Evolutionary conservation across 2,113 vertebrate genomes (phyloP).

Genomic region (Ictidomys tridecemlineatus): DNA sequence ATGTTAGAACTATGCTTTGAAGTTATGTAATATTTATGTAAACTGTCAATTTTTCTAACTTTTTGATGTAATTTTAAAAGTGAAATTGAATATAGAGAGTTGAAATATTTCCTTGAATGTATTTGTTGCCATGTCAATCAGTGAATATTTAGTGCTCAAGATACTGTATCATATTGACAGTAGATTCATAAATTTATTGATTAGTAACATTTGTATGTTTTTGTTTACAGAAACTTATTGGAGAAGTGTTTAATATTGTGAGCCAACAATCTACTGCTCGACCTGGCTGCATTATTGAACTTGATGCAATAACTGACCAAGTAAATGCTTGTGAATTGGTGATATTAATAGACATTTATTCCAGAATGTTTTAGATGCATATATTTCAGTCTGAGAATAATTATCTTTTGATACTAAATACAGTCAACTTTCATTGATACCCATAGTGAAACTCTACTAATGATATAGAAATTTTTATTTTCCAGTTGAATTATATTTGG

Average conservation of each 20-base stretch:
- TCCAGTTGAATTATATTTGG: neutral
- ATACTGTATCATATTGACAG: neutral
- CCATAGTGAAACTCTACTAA: neutral
- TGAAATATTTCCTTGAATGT: constrained; percentile 53
- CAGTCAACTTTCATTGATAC: neutral
- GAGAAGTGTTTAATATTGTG: constrained; percentile 99
- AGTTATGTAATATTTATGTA: neutral
- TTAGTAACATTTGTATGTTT: constrained; percentile 70
- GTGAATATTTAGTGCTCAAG: constrained; percentile 39
- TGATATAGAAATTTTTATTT: constrained; percentile 2
- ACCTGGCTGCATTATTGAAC: constrained; percentile 98
- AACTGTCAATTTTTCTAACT: neutral
- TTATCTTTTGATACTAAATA: constrained; percentile 56
- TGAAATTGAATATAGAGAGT: constrained; percentile 44
- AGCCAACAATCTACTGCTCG: constrained; percentile 99
- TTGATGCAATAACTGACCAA: constrained; percentile 97
- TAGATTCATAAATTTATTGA: constrained; percentile 46
- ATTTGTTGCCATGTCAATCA: neutral
- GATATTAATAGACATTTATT: constrained; percentile 22
- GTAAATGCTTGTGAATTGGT: constrained; percentile 86
- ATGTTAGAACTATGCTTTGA: constrained; percentile 13
- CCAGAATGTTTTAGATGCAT: neutral
- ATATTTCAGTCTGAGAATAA: constrained; percentile 23
- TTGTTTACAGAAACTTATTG: constrained; percentile 96
- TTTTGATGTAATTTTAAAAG: constrained; percentile 43